Percentiles rank a stretch among this genome's conserved stretches.
These are phyloP conservation scores for Nomada goodeniana DNA, from an alignment of 2,888 invertebrate genomes.

Conservation along the genomic window DNA sequence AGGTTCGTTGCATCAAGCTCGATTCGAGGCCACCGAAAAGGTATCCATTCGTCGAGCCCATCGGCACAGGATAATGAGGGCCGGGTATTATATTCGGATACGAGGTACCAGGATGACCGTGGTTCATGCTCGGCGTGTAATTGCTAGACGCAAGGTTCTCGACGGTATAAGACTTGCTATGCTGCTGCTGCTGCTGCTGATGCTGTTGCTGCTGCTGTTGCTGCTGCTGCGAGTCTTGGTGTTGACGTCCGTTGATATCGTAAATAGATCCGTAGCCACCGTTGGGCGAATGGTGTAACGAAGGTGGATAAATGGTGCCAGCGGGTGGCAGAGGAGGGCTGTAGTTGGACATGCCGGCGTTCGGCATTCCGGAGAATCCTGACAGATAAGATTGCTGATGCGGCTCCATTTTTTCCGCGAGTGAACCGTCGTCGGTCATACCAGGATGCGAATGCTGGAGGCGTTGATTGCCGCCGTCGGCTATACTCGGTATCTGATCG, in stretches of 20 bases:
- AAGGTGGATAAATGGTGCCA: conserved; percentile 75
- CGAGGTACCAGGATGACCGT: conserved; percentile 75
- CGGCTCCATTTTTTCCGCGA: conserved; percentile 79
- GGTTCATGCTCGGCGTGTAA: conserved; percentile 82
- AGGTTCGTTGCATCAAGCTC: conserved; percentile 82
- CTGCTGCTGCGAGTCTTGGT: conserved; percentile 61
- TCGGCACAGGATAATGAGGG: conserved; percentile 83
- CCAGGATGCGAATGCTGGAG: conserved; percentile 78
- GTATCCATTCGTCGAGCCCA: conserved; percentile 82
- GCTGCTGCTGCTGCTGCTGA: conserved; percentile 77
- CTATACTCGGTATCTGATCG: conserved; percentile 95
- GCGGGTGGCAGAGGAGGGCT: conserved; percentile 80
- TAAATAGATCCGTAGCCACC: conserved; percentile 80
- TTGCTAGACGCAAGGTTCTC: conserved; percentile 84
- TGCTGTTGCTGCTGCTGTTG: conserved; percentile 74
- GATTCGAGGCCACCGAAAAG: conserved; percentile 82
- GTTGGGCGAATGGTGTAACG: conserved; percentile 76
- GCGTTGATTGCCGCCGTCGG: conserved; percentile 87
- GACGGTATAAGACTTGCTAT: conserved; percentile 83
- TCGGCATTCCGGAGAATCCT: conserved; percentile 69
- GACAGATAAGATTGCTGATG: conserved; percentile 77
- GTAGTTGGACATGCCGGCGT: conserved; percentile 78
- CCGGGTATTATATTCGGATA: conserved; percentile 83
- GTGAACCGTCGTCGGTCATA: conserved; percentile 76
- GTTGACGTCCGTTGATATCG: conserved; percentile 78